Percentiles rank a stretch among this genome's conserved stretches.
These are phyloP conservation scores for Corythornis vintsioides DNA, from an alignment of 2,113 vertebrate genomes.

Conservation along the genomic window DNA sequence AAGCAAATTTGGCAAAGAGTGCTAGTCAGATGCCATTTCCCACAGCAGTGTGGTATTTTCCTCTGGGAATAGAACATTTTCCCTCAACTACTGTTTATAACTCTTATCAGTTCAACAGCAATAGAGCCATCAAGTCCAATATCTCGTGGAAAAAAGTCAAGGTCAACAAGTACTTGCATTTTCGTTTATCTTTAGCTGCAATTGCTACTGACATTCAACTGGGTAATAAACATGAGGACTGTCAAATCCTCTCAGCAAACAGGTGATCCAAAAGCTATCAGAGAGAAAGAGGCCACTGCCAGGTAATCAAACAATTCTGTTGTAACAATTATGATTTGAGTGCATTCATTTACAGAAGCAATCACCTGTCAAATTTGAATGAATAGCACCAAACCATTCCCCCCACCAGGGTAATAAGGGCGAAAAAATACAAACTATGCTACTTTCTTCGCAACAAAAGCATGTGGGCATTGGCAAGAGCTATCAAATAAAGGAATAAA, in stretches of 20 bases:
- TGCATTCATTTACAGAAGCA: conserved; percentile 75
- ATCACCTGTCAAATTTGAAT: conserved; percentile 75
- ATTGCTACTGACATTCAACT: conserved; percentile 81
- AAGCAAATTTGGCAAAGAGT: conserved; percentile 75
- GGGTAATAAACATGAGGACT: conserved; percentile 85
- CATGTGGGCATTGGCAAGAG: neutral
- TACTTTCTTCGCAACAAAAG: conserved; percentile 26
- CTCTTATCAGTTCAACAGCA: conserved; percentile 84
- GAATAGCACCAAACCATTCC: conserved; percentile 57
- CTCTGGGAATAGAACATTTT: conserved; percentile 91
- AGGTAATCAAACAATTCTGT: conserved; percentile 84
- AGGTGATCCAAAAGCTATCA: conserved; percentile 81
- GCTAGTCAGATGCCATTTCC: conserved; percentile 80
- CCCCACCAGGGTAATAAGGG: conserved; percentile 34
- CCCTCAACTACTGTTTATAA: conserved; percentile 85
- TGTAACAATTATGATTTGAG: conserved; percentile 79
- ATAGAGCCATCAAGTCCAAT: conserved; percentile 88
- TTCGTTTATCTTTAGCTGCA: conserved; percentile 83
- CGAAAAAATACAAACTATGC: conserved; percentile 41
- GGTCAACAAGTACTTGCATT: conserved; percentile 86
- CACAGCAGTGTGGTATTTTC: conserved; percentile 80
- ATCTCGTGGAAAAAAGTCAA: conserved; percentile 83
- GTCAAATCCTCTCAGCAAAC: conserved; percentile 81
- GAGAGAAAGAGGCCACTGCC: conserved; percentile 75
- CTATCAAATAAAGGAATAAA: neutral